Evolutionary conservation across 2,888 invertebrate species (phyloP).

Genomic region (Elysia crispata): DNA sequence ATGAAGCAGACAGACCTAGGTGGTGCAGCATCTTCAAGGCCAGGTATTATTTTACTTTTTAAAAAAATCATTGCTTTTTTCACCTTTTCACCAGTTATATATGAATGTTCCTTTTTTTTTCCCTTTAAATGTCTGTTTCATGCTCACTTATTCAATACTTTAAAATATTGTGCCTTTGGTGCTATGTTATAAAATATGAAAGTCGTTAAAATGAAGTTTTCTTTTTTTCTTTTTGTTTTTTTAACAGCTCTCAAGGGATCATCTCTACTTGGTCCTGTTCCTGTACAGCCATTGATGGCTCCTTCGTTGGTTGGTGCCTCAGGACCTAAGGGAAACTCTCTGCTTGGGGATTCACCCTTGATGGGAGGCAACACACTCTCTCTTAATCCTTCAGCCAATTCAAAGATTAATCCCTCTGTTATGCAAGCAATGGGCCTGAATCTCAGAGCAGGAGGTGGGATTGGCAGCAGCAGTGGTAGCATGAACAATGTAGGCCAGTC

Average conservation of each 20-base stretch:
- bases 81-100: too few species aligned
- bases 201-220: too few species aligned
- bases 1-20: constrained; percentile 45
- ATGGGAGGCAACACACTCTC: background rate
- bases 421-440: constrained; percentile 46
- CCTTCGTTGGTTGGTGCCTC: background rate
- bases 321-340: constrained; percentile 38
- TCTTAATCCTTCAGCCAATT: constrained; percentile 18
- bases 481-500: constrained; percentile 38
- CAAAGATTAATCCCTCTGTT: constrained; percentile 37
- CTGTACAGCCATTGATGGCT: constrained; percentile 34
- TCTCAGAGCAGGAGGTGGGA: background rate
- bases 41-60: too few species aligned
- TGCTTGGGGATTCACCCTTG: constrained; percentile 41
- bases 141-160: too few species aligned
- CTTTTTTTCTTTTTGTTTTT: background rate
- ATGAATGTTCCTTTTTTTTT: too few species aligned
- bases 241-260: constrained; percentile 37
- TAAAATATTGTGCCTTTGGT: too few species aligned
- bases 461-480: constrained; percentile 34
- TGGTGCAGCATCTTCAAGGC: background rate
- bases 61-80: too few species aligned
- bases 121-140: too few species aligned
- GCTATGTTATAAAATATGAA: too few species aligned
- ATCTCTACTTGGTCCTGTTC: constrained; percentile 44